Evolutionary conservation across 2,797 vertebrate genomes (phyloP).

Genomic region (Epinephelus awoara): DNA sequence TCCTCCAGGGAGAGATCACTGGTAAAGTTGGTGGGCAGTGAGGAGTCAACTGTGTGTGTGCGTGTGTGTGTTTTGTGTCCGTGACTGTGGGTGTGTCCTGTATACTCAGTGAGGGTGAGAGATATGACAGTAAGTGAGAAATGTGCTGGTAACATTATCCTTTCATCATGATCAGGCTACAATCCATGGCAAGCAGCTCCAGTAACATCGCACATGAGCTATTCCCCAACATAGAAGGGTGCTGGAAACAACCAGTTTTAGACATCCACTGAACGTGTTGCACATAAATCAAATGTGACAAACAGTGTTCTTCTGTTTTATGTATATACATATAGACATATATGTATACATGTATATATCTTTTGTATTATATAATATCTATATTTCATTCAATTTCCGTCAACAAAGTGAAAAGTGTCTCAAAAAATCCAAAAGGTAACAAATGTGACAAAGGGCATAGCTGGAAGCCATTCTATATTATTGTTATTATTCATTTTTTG

Average conservation of each 20-base stretch:
- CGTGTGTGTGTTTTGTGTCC: slow-evolving; percentile 23
- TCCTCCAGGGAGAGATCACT: slow-evolving; percentile 62
- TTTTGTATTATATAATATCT: slow-evolving; percentile 88
- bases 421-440: slow-evolving; percentile 92
- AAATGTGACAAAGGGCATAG: slow-evolving; percentile 98
- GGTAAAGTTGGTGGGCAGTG: slow-evolving; percentile 68
- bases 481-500: slow-evolving; percentile 87
- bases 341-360: slow-evolving; percentile 87
- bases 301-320: slow-evolving; percentile 87
- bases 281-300: slow-evolving; percentile 93
- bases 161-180: slow-evolving; percentile 85
- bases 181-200: slow-evolving; percentile 85
- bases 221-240: slow-evolving; percentile 83
- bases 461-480: slow-evolving; percentile 98
- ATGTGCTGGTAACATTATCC: slow-evolving; percentile 87
- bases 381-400: slow-evolving; percentile 88
- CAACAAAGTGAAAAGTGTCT: slow-evolving; percentile 93
- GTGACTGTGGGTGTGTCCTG: slow-evolving; percentile 70
- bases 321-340: slow-evolving; percentile 88
- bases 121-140: slow-evolving; percentile 80
- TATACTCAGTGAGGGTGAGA: slow-evolving; percentile 78
- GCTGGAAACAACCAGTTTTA: slow-evolving; percentile 84
- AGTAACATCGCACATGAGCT: slow-evolving; percentile 84
- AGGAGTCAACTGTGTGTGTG: slow-evolving; percentile 65
- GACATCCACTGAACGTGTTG: slow-evolving; percentile 94